Percentiles rank a stretch among this genome's conserved stretches.
These are phyloP conservation scores for Caiman crocodilus DNA, from an alignment of 2,797 vertebrate genomes.

Conservation along the genomic window DNA sequence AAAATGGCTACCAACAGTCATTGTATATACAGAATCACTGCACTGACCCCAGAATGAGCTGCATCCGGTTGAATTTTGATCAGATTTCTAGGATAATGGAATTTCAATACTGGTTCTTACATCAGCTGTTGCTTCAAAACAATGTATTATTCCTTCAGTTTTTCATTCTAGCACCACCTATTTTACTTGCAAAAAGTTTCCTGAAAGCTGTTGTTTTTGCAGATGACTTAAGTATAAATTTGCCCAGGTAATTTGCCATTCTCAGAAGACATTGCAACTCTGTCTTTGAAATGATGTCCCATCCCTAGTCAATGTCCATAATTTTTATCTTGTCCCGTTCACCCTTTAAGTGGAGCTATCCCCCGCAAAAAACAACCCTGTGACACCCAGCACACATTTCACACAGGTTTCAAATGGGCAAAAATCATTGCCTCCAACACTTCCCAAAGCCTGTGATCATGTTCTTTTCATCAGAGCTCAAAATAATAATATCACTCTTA, in stretches of 20 bases:
- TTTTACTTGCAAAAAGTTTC: background rate
- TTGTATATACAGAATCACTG: background rate
- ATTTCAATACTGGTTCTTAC: background rate
- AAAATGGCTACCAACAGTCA: background rate
- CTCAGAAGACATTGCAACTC: background rate
- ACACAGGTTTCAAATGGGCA: background rate
- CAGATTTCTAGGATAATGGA: background rate
- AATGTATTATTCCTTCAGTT: background rate
- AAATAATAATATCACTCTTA: background rate
- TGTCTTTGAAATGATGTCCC: too few species aligned
- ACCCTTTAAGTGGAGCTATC: background rate
- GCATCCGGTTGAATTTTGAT: background rate
- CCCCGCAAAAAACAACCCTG: background rate
- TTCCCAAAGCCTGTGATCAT: background rate
- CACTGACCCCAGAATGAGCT: background rate
- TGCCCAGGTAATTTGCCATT: too few species aligned
- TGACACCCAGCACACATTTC: background rate
- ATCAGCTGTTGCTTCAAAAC: background rate
- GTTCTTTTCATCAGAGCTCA: background rate
- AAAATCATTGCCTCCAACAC: background rate
- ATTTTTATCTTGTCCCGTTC: background rate
- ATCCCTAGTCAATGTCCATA: background rate
- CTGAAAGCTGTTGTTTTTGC: background rate
- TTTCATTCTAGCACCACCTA: background rate
- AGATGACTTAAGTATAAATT: background rate